Evolutionary conservation across 2,113 vertebrate genomes (phyloP).

Genomic region (Rhagologus leucostigma): DNA sequence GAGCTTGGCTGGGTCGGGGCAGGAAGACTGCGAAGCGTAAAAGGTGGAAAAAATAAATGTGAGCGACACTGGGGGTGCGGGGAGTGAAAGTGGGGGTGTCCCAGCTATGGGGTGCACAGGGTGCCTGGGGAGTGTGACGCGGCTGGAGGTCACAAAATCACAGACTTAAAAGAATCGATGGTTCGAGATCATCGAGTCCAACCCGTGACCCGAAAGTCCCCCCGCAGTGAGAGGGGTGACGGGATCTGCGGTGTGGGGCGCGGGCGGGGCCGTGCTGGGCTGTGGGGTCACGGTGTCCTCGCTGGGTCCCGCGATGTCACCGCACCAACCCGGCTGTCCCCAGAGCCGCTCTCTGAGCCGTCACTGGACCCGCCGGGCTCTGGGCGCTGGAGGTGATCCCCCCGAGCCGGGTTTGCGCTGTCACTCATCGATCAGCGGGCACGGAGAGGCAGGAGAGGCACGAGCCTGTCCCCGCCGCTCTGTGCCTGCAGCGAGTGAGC

Average conservation of each 20-base stretch:
- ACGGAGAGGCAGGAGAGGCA: neutral
- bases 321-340: neutral
- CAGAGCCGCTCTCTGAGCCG: neutral
- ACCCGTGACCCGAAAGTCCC: rapidly evolving
- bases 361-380: neutral
- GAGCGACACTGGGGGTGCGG: neutral
- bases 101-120: neutral
- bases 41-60: neutral
- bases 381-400: neutral
- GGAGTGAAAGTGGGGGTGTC: neutral
- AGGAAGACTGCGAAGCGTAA: rapidly evolving
- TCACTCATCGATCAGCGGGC: neutral
- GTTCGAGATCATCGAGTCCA: too few species aligned
- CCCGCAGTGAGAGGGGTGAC: neutral
- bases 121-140: neutral
- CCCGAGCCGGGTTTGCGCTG: neutral
- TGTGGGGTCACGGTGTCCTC: rapidly evolving
- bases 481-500: too few species aligned
- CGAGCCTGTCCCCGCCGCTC: neutral
- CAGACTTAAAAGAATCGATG: rapidly evolving
- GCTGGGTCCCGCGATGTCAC: neutral
- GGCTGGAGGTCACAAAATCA: neutral
- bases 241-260: neutral
- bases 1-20: neutral
- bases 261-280: too few species aligned